Percentiles rank a stretch among this genome's conserved stretches.
Evolutionary conservation across 1,140 invertebrate genomes (phyloP).

Genomic region (Ceratina calcarata): DNA sequence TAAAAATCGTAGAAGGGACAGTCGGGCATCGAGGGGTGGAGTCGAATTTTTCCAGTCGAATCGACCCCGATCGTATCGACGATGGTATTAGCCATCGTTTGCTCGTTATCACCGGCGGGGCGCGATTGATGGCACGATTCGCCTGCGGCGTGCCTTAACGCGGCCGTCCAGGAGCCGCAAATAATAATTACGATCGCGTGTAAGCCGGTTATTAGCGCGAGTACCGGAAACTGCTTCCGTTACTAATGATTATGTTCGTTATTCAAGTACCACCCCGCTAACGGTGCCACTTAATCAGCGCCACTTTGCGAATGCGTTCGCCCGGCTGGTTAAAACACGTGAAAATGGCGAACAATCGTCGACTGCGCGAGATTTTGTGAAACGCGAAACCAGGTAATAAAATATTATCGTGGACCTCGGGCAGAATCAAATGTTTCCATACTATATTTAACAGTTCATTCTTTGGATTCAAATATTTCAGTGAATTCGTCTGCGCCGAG

Average conservation of each 20-base stretch:
- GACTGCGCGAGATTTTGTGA: neutral
- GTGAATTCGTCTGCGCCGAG: too few species aligned
- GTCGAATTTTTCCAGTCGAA: neutral
- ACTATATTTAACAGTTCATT: too few species aligned
- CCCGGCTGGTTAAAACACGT: neutral
- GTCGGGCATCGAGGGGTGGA: neutral
- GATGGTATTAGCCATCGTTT: neutral
- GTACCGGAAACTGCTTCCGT: conserved; percentile 65
- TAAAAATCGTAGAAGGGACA: too few species aligned
- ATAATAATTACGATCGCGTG: conserved; percentile 73
- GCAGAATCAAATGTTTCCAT: too few species aligned
- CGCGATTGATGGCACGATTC: conserved; percentile 33
- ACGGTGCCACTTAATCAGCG: conserved; percentile 67
- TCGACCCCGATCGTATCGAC: neutral
- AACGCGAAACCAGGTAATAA: too few species aligned
- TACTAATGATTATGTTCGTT: conserved; percentile 71
- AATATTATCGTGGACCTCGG: too few species aligned
- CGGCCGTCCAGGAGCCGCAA: conserved; percentile 51
- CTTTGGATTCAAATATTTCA: too few species aligned
- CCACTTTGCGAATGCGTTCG: conserved; percentile 54
- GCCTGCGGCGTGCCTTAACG: conserved; percentile 30
- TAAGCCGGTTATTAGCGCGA: conserved; percentile 65
- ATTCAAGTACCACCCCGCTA: conserved; percentile 63
- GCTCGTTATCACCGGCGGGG: conserved; percentile 23
- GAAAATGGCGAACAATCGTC: neutral